Percentiles rank a stretch among this genome's conserved stretches.
Conservation (phyloP, 1,140 invertebrate species). For the Sycophaga agraensis region DNA sequence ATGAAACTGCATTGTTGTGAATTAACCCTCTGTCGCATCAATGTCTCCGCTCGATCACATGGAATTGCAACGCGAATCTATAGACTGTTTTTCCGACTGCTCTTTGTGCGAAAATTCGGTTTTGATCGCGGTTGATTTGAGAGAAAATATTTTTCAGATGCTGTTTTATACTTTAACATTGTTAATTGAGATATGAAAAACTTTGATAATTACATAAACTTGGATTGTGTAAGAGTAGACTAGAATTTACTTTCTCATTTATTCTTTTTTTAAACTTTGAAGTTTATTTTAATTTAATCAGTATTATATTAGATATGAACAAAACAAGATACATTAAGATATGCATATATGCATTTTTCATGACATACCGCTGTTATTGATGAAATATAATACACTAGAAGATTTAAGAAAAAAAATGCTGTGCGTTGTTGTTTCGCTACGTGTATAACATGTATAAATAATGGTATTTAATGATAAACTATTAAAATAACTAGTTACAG, state of each 20-base stretch:
- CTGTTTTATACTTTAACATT: background rate
- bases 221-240: too few species aligned
- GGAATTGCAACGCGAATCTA: background rate
- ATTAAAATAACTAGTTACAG: background rate
- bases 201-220: background rate
- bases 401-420: background rate
- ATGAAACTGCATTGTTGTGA: slow-evolving; percentile 13
- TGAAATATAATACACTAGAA: background rate
- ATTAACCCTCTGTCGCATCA: slow-evolving; percentile 13
- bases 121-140: too few species aligned
- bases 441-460: slow-evolving; percentile 9
- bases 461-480: background rate
- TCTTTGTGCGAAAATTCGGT: slow-evolving; percentile 13
- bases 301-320: background rate
- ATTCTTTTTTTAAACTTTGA: too few species aligned
- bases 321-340: background rate
- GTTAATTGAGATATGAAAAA: background rate
- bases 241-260: too few species aligned
- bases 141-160: too few species aligned
- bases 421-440: slow-evolving; percentile 11
- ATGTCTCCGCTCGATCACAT: background rate
- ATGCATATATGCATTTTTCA: background rate
- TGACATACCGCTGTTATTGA: slow-evolving; percentile 1
- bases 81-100: background rate
- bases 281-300: too few species aligned